A percentile compares a stretch with the other conserved stretches of the same genome.
These are phyloP conservation scores for Cataglyphis altisquamis DNA, from an alignment of 2,888 invertebrate genomes.

Conservation along the genomic window DNA sequence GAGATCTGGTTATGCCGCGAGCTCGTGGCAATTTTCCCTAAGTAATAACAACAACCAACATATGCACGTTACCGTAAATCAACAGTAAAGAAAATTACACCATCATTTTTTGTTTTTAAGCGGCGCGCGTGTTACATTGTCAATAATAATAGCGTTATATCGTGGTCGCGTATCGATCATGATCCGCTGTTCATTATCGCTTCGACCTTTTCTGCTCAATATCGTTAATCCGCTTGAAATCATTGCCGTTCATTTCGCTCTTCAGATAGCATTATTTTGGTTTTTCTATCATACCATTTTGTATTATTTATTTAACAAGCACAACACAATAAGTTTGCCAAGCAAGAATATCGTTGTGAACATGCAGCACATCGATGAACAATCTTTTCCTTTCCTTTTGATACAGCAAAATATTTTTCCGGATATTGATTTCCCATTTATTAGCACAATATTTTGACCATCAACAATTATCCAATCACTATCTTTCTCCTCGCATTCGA, in stretches of 20 bases:
- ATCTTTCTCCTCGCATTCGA: constrained; percentile 31
- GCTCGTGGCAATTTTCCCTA: constrained; percentile 54
- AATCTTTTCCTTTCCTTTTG: not conserved
- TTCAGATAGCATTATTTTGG: not conserved
- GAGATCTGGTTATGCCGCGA: constrained; percentile 53
- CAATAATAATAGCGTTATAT: constrained; percentile 60
- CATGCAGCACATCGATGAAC: not conserved
- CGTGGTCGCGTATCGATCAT: constrained; percentile 23
- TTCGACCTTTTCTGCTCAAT: constrained; percentile 2
- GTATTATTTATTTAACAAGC: constrained; percentile 62
- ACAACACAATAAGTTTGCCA: not conserved
- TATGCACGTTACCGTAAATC: constrained; percentile 67
- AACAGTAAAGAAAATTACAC: constrained; percentile 61
- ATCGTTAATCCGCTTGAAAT: not conserved
- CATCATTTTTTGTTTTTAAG: constrained; percentile 57
- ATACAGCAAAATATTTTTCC: constrained; percentile 13
- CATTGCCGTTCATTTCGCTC: not conserved
- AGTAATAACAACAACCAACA: constrained; percentile 55
- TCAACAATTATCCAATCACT: not conserved
- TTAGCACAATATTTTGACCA: not conserved
- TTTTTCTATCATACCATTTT: constrained; percentile 64
- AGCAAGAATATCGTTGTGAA: constrained; percentile 3
- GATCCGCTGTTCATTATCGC: constrained; percentile 23
- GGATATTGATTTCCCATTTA: no score
- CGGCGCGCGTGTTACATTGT: constrained; percentile 61